Conservation (phyloP, 2,888 invertebrate species). For the Eueremaeus valkanovi region DNA sequence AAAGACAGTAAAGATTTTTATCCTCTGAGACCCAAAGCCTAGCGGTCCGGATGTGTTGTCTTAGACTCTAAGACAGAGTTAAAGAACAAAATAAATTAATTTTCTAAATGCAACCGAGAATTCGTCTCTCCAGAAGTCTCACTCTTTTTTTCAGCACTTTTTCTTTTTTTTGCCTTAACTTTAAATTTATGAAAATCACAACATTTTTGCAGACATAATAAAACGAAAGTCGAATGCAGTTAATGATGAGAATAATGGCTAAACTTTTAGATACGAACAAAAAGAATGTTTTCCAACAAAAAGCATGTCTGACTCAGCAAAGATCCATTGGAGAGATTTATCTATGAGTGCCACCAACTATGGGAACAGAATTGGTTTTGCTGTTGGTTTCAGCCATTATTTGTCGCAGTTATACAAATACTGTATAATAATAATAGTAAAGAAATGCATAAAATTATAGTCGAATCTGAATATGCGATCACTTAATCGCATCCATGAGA, state of each 20-base stretch:
- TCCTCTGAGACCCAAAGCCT: neutral
- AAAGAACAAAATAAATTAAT: neutral
- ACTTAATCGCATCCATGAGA: too few species aligned
- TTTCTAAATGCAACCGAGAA: neutral
- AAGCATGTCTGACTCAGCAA: neutral
- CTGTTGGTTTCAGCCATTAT: too few species aligned
- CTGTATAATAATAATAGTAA: too few species aligned
- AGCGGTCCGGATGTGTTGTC: neutral
- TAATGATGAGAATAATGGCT: neutral
- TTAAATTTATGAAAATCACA: neutral
- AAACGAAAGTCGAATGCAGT: neutral
- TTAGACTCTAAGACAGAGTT: neutral
- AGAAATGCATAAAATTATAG: too few species aligned
- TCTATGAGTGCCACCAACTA: too few species aligned
- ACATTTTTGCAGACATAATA: neutral
- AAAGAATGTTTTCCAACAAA: neutral
- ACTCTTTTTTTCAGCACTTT: neutral
- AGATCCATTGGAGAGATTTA: neutral
- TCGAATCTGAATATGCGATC: too few species aligned
- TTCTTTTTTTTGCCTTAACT: too few species aligned
- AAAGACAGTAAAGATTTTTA: neutral
- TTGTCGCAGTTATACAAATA: too few species aligned
- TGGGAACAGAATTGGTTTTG: too few species aligned
- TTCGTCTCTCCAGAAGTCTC: neutral
- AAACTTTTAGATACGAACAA: neutral